These are phyloP conservation scores for Glomeris maerens DNA, from an alignment of 1,140 invertebrate species.

Conservation along the genomic window DNA sequence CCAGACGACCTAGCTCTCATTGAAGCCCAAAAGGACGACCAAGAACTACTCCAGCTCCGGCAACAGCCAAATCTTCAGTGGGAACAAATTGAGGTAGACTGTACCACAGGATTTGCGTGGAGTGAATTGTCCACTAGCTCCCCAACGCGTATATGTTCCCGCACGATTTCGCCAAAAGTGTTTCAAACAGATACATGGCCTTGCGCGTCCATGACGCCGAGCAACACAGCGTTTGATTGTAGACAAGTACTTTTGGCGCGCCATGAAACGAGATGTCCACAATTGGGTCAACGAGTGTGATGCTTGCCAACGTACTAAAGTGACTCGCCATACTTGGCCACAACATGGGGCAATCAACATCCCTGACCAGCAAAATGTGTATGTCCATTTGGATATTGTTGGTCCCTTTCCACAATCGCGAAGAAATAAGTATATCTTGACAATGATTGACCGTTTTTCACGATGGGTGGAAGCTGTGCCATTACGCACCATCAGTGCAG, in stretches of 20 bases:
- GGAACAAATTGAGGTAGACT: too few species aligned
- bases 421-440: not conserved
- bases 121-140: not conserved
- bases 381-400: slow-evolving; percentile 3
- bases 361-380: not conserved
- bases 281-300: not conserved
- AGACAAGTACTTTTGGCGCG: not conserved
- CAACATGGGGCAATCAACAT: not conserved
- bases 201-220: not conserved
- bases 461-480: too few species aligned
- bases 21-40: not conserved
- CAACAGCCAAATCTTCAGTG: too few species aligned
- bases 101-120: too few species aligned
- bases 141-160: not conserved
- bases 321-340: not conserved
- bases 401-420: not conserved
- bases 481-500: slow-evolving; percentile 21
- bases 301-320: not conserved
- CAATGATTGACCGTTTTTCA: too few species aligned
- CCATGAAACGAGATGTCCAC: not conserved
- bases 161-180: too few species aligned
- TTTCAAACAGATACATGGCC: too few species aligned
- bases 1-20: too few species aligned
- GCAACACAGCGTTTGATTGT: not conserved
- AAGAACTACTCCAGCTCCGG: not conserved